Evolutionary conservation across 2,888 invertebrate genomes (phyloP).

Genomic region (Nomada flava): DNA sequence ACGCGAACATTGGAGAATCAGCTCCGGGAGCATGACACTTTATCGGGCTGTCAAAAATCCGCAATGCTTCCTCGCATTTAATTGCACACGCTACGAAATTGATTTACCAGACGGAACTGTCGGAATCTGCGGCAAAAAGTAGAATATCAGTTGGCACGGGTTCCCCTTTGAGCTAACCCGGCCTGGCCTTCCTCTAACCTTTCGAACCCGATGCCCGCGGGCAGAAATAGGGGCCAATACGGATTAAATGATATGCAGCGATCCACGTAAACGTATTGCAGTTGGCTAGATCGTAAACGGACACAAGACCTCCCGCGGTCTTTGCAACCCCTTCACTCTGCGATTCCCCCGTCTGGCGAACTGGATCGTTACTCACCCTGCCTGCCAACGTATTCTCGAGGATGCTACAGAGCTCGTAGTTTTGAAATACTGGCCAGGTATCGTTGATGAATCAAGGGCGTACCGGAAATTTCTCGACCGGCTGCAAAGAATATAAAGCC

Average conservation of each 20-base stretch:
- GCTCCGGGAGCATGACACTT: background rate
- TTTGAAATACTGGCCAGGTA: slow-evolving; percentile 35
- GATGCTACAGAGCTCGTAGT: slow-evolving; percentile 30
- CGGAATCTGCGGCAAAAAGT: slow-evolving; percentile 23
- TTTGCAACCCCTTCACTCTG: background rate
- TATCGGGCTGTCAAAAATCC: background rate
- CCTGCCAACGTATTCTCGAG: slow-evolving; percentile 22
- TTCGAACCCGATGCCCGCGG: slow-evolving; percentile 14
- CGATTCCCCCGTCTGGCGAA: slow-evolving; percentile 6
- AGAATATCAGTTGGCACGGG: slow-evolving; percentile 48
- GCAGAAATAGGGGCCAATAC: slow-evolving; percentile 12
- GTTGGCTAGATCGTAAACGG: slow-evolving; percentile 33
- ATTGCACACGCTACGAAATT: background rate
- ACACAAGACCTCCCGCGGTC: slow-evolving; percentile 18
- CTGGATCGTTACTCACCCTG: slow-evolving; percentile 35
- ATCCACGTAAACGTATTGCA: slow-evolving; percentile 27
- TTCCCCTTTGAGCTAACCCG: slow-evolving; percentile 5
- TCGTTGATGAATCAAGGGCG: slow-evolving; percentile 36
- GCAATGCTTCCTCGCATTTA: background rate
- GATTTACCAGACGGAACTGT: background rate
- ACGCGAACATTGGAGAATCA: too few species aligned
- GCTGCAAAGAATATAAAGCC: background rate
- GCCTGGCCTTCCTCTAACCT: slow-evolving; percentile 32
- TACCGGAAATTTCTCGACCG: slow-evolving; percentile 31
- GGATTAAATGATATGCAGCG: slow-evolving; percentile 15